phyloP scores from a whole-genome alignment of 2,888 invertebrate species.

The Coecobrya sp. region DNA sequence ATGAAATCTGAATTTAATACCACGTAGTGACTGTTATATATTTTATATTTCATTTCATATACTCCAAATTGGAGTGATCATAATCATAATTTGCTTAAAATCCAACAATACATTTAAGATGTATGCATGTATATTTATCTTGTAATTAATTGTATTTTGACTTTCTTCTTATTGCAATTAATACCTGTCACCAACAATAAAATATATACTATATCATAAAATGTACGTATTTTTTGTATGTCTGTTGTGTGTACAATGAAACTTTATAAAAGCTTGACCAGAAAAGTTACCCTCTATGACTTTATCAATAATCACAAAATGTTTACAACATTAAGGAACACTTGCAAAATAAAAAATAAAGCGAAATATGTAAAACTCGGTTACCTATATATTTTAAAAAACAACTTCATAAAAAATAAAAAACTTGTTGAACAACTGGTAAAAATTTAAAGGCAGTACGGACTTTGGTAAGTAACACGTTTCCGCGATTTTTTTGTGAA shows the following conservation, averaged over 20 bases:
- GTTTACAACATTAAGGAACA: constrained; percentile 22
- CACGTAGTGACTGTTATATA: not conserved
- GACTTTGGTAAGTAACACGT: not conserved
- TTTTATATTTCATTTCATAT: not conserved
- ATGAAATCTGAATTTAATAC: constrained; percentile 20
- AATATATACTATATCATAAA: constrained; percentile 17
- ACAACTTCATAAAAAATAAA: not conserved
- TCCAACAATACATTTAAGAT: not conserved
- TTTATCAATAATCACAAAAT: constrained; percentile 41
- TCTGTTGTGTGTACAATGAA: not conserved
- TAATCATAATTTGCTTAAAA: not conserved
- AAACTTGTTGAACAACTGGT: constrained; percentile 12
- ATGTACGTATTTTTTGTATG: not conserved
- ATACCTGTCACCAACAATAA: constrained; percentile 15
- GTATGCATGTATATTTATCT: not conserved
- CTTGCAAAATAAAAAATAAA: constrained; percentile 38
- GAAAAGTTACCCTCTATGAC: constrained; percentile 31
- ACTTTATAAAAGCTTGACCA: constrained; percentile 45
- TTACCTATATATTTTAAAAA: not conserved
- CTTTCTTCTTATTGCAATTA: constrained; percentile 23
- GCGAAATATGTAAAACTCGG: not conserved
- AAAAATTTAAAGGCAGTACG: constrained; percentile 39
- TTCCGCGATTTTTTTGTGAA: not conserved
- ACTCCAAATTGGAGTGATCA: not conserved
- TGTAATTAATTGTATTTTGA: too few species aligned